Percentiles rank a stretch among this genome's conserved stretches.
phyloP scores from a whole-genome alignment of 2,113 vertebrate species.

The Columba janthina region DNA sequence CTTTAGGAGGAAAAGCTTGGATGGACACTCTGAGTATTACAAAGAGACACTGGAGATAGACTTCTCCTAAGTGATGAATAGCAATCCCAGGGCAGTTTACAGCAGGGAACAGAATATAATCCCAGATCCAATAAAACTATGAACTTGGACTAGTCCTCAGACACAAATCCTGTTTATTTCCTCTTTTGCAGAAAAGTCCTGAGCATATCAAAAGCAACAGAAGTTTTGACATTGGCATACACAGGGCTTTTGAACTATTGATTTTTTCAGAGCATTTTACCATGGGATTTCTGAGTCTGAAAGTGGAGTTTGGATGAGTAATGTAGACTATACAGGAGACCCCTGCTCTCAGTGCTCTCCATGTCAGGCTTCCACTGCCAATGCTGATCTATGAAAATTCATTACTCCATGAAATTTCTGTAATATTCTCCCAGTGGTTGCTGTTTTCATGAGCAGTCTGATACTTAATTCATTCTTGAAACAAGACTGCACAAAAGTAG shows the following conservation, averaged over 20 bases:
- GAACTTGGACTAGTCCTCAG: background rate
- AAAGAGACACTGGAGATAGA: background rate
- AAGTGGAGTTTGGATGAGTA: slow-evolving; percentile 9
- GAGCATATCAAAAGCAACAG: background rate
- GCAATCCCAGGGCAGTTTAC: background rate
- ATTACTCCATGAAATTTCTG: background rate
- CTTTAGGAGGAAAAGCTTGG: background rate
- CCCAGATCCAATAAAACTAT: background rate
- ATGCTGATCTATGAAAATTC: background rate
- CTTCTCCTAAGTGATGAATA: background rate
- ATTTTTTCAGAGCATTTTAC: slow-evolving; percentile 4
- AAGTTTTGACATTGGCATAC: background rate
- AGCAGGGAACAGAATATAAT: background rate
- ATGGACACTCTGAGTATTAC: background rate
- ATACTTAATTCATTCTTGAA: background rate
- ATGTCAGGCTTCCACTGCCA: background rate
- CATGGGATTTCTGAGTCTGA: background rate
- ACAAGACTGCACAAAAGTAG: background rate
- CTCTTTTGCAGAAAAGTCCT: background rate
- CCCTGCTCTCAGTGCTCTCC: background rate
- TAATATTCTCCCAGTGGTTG: background rate
- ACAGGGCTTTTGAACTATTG: background rate
- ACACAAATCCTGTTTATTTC: background rate
- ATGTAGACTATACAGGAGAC: background rate
- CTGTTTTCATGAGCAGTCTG: background rate